These are phyloP conservation scores for Aphis gossypii DNA, from an alignment of 1,140 invertebrate species.

Conservation along the genomic window DNA sequence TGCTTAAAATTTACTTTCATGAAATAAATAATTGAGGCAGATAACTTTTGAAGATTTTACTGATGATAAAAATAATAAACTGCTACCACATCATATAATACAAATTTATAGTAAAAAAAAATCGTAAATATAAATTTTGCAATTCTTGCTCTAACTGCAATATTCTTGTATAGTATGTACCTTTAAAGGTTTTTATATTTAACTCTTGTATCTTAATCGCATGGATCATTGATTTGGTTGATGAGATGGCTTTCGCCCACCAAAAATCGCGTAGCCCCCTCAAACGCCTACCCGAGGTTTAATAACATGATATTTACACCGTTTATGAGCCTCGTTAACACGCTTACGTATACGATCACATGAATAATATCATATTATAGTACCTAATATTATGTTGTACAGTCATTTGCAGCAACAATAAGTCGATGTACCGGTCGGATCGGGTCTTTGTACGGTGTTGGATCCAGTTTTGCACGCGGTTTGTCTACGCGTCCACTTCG, in stretches of 20 bases:
- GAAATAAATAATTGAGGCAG: no score
- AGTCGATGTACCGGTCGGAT: not conserved
- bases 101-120: not conserved
- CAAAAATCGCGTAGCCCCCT: not conserved
- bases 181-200: not conserved
- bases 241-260: not conserved
- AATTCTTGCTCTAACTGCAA: not conserved
- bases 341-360: not conserved
- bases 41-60: not conserved
- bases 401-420: not conserved
- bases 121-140: not conserved
- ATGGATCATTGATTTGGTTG: not conserved
- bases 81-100: not conserved
- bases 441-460: not conserved
- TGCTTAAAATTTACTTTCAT: not conserved
- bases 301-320: constrained; percentile 1
- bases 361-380: not conserved
- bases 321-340: not conserved
- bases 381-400: no score
- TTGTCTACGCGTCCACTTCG: not conserved
- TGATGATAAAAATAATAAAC: not conserved
- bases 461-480: not conserved
- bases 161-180: not conserved
- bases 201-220: not conserved
- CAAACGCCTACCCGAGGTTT: not conserved